phyloP scores from a whole-genome alignment of 2,113 vertebrate species.

The Rhombomys opimus region DNA sequence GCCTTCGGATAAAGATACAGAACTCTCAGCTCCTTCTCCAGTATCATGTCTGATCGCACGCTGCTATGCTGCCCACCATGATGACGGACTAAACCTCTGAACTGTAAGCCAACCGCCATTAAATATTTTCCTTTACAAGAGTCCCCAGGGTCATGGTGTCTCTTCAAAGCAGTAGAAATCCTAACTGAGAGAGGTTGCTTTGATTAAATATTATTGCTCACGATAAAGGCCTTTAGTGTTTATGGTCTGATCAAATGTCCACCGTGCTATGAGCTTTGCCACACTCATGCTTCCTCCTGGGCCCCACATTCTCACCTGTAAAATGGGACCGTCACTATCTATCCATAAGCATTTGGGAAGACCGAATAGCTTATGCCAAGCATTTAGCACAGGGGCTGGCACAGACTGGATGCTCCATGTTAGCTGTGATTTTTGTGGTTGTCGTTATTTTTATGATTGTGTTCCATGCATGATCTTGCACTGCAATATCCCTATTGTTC shows the following conservation, averaged over 20 bases:
- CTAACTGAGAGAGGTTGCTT: background rate
- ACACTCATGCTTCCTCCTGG: background rate
- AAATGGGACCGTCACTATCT: conserved; percentile 25
- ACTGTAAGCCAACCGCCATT: background rate
- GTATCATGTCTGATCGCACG: background rate
- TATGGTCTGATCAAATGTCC: background rate
- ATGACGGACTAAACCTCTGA: background rate
- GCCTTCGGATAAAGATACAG: background rate
- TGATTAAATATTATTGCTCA: conserved; percentile 16
- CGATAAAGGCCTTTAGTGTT: background rate
- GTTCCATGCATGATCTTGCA: conserved; percentile 47
- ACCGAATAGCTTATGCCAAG: background rate
- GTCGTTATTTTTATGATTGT: conserved; percentile 41
- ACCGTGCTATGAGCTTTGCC: background rate
- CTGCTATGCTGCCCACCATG: background rate
- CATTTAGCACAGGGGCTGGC: background rate
- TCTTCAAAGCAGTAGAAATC: background rate
- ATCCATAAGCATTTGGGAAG: background rate
- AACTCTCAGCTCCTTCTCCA: background rate
- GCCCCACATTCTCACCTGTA: conserved; percentile 61
- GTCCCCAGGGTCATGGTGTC: background rate
- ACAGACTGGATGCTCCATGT: background rate
- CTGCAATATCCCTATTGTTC: conserved; percentile 44
- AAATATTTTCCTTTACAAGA: background rate
- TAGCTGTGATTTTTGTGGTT: conserved; percentile 16